A percentile compares a stretch with the other conserved stretches of the same genome.
phyloP scores from a whole-genome alignment of 1,140 invertebrate species.

The Berghia stephanieae region DNA sequence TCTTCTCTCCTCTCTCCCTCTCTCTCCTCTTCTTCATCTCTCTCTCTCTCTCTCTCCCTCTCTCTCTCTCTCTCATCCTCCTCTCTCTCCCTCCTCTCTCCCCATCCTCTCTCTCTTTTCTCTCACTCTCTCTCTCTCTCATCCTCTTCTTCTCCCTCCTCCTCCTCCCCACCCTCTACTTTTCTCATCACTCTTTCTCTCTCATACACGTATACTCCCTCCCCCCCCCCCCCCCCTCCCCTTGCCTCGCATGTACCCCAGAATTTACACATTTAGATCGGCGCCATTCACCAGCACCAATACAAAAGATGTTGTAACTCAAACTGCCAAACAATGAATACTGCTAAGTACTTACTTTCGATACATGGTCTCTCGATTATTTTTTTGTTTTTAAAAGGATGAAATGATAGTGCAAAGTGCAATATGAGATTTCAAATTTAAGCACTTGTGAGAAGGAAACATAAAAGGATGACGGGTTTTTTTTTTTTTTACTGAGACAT shows the following conservation, averaged over 20 bases:
- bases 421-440: no score
- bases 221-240: neutral
- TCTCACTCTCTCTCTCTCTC: neutral
- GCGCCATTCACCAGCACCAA: neutral
- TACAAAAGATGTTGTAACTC: no score
- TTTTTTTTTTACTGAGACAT: no score
- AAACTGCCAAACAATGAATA: no score
- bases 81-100: neutral
- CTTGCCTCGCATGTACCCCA: neutral
- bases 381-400: neutral
- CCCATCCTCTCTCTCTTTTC: neutral
- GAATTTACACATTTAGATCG: neutral
- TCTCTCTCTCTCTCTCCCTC: neutral
- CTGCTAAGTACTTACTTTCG: neutral
- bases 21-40: neutral
- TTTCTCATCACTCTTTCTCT: neutral
- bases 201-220: neutral
- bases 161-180: neutral
- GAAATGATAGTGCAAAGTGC: neutral
- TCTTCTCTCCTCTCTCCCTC: neutral
- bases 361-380: neutral
- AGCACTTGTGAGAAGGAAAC: no score
- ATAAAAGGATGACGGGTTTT: no score
- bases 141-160: neutral
- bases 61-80: neutral